Conservation (phyloP, 2,888 invertebrate species). For the Acanthosoma haemorrhoidale region DNA sequence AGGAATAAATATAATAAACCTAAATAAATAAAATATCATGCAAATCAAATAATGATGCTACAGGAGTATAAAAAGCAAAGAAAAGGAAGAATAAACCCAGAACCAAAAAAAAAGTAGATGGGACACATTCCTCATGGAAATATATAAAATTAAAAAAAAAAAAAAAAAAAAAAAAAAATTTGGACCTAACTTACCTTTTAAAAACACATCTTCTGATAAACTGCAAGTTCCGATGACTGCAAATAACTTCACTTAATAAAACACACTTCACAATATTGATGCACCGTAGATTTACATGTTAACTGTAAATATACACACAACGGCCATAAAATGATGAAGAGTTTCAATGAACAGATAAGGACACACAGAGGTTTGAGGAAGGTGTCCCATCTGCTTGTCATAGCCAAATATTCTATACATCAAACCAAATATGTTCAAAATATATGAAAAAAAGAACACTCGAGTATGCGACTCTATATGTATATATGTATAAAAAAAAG, state of each 20-base stretch:
- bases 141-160: conserved; percentile 35
- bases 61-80: conserved; percentile 23
- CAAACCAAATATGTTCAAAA: background rate
- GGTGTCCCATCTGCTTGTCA: conserved; percentile 44
- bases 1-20: too few species aligned
- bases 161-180: conserved; percentile 34
- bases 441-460: conserved; percentile 8
- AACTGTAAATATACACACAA: conserved; percentile 23
- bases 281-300: background rate
- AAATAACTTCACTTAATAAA: background rate
- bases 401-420: conserved; percentile 28
- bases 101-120: conserved; percentile 42
- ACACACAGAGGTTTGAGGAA: conserved; percentile 42
- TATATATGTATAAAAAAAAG: conserved; percentile 7
- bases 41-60: conserved; percentile 28
- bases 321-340: conserved; percentile 18
- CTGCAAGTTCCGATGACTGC: conserved; percentile 14
- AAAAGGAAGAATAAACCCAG: conserved; percentile 35
- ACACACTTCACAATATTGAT: conserved; percentile 5
- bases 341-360: conserved; percentile 19
- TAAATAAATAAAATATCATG: conserved; percentile 10
- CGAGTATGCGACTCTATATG: background rate
- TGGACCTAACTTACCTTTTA: conserved; percentile 35
- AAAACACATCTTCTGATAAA: background rate
- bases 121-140: conserved; percentile 43